A percentile compares a stretch with the other conserved stretches of the same genome.
These are phyloP conservation scores for Palythoa caribaeorum DNA, from an alignment of 92 coral and sea anemone genomes.

Conservation along the genomic window DNA sequence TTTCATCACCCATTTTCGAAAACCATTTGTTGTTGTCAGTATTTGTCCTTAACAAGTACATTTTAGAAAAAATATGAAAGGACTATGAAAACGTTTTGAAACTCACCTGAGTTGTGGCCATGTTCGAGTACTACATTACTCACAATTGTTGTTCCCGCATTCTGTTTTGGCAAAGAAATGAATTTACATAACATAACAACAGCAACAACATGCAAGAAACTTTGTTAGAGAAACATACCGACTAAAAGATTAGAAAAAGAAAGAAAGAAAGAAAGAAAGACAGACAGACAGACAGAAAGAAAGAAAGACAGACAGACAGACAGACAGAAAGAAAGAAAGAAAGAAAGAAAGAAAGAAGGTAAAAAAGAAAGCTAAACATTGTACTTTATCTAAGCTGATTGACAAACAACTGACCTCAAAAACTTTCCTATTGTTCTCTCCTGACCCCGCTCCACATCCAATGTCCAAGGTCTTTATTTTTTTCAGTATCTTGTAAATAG, in stretches of 20 bases:
- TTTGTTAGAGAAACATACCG: no score
- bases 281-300: no score
- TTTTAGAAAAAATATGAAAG: background rate
- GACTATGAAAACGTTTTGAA: background rate
- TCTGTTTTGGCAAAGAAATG: background rate
- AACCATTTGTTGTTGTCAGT: no score
- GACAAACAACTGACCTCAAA: constrained; percentile 57
- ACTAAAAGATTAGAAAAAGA: background rate
- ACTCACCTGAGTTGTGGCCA: background rate
- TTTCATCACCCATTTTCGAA: no score
- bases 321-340: background rate
- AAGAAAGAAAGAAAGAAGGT: background rate
- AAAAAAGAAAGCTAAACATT: background rate
- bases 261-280: background rate
- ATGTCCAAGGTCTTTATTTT: constrained; percentile 74
- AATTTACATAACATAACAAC: background rate
- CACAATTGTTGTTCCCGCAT: background rate
- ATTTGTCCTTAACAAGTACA: background rate
- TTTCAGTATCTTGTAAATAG: constrained; percentile 60
- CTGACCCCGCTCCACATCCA: constrained; percentile 88
- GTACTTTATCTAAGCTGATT: background rate
- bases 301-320: no score
- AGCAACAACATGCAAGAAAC: no score
- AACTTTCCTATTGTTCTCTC: constrained; percentile 69
- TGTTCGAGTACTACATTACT: constrained; percentile 4